Conservation (phyloP, 35 echinoderm and acorn worm genomes). For the Anneissia japonica region DNA sequence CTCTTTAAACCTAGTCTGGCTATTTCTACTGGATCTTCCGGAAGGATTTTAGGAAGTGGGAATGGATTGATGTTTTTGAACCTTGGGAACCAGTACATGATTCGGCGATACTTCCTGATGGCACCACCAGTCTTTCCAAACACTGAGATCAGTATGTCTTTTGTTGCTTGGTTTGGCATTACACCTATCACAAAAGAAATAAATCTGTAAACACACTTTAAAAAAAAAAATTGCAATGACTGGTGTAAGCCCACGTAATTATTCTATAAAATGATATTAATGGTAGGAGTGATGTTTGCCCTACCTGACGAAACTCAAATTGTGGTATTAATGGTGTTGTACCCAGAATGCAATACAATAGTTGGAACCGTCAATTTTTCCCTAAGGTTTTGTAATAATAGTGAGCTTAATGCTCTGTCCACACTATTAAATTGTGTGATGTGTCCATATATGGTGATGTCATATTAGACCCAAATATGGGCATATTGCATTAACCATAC, state of each 20-base stretch:
- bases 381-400: no score
- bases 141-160: conserved; percentile 55
- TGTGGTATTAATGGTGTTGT: background rate
- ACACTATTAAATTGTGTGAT: no score
- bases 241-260: background rate
- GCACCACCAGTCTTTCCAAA: conserved; percentile 77
- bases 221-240: background rate
- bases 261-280: background rate
- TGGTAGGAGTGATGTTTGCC: no score
- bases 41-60: conserved; percentile 76
- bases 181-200: conserved; percentile 39
- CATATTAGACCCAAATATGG: no score
- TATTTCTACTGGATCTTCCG: conserved; percentile 60
- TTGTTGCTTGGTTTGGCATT: conserved; percentile 93
- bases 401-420: no score
- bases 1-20: conserved; percentile 76
- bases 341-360: no score
- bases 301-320: background rate
- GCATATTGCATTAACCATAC: no score
- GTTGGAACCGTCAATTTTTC: no score
- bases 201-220: background rate
- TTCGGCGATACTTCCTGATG: conserved; percentile 85
- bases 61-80: conserved; percentile 94
- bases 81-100: conserved; percentile 99
- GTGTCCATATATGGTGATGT: no score